Evolutionary conservation across 2,113 vertebrate genomes (phyloP).

Genomic region (Scopus umbretta): DNA sequence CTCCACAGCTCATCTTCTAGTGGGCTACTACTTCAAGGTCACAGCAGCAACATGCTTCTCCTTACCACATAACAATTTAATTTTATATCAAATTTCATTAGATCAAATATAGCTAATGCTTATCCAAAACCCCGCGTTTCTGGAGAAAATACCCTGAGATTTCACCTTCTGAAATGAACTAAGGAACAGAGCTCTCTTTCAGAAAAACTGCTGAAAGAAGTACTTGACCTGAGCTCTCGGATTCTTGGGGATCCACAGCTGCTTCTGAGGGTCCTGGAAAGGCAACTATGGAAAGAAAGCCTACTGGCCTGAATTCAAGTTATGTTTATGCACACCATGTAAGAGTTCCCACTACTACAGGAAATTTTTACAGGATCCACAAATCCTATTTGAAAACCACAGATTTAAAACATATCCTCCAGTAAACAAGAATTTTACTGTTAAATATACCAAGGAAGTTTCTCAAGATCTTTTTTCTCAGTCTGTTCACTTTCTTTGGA

Average conservation of each 20-base stretch:
- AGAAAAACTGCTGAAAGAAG: not conserved
- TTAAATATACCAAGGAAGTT: not conserved
- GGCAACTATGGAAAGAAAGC: not conserved
- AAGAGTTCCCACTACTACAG: slow-evolving; percentile 3
- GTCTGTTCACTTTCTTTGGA: not conserved
- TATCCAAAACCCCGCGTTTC: not conserved
- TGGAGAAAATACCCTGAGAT: not conserved
- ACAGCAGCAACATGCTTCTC: not conserved
- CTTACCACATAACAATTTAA: rapidly evolving
- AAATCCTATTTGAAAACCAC: slow-evolving; percentile 43
- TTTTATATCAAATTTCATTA: not conserved
- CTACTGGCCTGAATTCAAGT: not conserved
- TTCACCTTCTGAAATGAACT: not conserved
- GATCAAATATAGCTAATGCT: not conserved
- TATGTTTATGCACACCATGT: not conserved
- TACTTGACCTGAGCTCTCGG: not conserved
- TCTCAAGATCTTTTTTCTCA: not conserved
- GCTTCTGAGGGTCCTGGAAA: not conserved
- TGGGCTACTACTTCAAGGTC: not conserved
- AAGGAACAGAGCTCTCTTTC: not conserved
- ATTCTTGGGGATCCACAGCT: not conserved
- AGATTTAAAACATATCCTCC: slow-evolving; percentile 27
- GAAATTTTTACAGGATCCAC: not conserved
- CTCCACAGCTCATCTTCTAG: not conserved
- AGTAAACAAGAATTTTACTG: slow-evolving; percentile 9